phyloP scores from a whole-genome alignment of 2,113 vertebrate species.

The Perccottus glenii region DNA sequence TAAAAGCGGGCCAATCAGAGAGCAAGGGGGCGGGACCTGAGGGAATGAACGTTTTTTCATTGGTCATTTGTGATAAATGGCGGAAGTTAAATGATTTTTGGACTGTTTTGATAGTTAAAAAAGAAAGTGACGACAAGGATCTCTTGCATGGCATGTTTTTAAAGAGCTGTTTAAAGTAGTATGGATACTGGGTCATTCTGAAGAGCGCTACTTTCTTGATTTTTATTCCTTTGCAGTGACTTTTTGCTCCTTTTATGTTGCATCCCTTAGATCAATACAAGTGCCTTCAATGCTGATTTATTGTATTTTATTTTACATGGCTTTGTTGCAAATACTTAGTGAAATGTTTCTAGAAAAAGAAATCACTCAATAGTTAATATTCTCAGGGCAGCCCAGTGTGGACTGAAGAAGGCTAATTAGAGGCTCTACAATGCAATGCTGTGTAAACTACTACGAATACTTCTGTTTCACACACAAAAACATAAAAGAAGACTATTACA shows the following conservation, averaged over 20 bases:
- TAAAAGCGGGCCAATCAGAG: constrained; percentile 47
- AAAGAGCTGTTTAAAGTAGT: no score
- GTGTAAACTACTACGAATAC: constrained; percentile 60
- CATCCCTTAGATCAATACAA: no score
- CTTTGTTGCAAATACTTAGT: no score
- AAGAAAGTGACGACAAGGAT: no score
- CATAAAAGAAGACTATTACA: constrained; percentile 13
- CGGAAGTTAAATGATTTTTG: constrained; percentile 9
- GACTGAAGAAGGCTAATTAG: no score
- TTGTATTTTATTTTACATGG: no score
- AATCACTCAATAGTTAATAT: constrained; percentile 41
- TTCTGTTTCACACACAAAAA: constrained; percentile 44
- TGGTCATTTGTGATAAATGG: constrained; percentile 34
- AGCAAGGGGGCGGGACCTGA: constrained; percentile 42
- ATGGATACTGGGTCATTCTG: no score
- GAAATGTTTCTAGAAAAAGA: neutral
- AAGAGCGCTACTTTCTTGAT: no score
- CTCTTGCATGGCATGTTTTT: no score
- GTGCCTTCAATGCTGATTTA: no score
- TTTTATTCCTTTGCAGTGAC: no score
- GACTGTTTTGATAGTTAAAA: constrained; percentile 6
- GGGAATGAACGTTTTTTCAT: constrained; percentile 27
- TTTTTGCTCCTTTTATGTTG: no score
- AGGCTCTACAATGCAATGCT: constrained; percentile 57
- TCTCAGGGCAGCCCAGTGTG: constrained; percentile 25